A percentile compares a stretch with the other conserved stretches of the same genome.
Conservation (phyloP, 2,113 vertebrate species). For the Zingel zingel region DNA sequence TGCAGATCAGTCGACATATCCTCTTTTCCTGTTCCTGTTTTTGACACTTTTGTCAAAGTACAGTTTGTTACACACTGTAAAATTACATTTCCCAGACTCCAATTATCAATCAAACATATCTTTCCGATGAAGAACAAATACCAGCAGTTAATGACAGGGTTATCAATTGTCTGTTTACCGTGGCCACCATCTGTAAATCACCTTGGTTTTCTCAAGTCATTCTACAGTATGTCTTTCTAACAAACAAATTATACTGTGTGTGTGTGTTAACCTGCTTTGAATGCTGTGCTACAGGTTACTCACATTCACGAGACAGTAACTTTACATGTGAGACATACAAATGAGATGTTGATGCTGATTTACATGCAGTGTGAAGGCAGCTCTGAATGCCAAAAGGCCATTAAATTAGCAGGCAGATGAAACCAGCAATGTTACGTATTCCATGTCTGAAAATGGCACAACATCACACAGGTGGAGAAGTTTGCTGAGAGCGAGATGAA, state of each 20-base stretch:
- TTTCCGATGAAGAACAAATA: background rate
- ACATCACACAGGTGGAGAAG: background rate
- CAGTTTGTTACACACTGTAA: no score
- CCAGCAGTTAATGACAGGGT: background rate
- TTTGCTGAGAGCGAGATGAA: background rate
- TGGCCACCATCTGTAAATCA: background rate
- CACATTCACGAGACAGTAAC: background rate
- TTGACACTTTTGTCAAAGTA: background rate
- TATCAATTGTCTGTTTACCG: background rate
- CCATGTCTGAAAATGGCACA: background rate
- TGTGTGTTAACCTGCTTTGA: background rate
- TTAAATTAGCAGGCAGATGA: background rate
- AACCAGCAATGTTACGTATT: no score
- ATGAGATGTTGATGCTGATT: background rate
- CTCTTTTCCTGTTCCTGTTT: constrained; percentile 8
- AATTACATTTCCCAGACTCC: background rate
- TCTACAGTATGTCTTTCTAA: background rate
- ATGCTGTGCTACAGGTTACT: background rate
- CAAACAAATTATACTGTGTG: background rate
- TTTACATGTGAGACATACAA: background rate
- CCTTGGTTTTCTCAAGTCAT: background rate
- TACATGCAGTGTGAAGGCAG: background rate
- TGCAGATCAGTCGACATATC: background rate
- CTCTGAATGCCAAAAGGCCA: background rate
- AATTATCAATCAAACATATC: background rate